Evolutionary conservation across 1,140 invertebrate species (phyloP), one percentile per base, ranked within the genome.

Genomic region (Zaprionus africanus): DNA sequence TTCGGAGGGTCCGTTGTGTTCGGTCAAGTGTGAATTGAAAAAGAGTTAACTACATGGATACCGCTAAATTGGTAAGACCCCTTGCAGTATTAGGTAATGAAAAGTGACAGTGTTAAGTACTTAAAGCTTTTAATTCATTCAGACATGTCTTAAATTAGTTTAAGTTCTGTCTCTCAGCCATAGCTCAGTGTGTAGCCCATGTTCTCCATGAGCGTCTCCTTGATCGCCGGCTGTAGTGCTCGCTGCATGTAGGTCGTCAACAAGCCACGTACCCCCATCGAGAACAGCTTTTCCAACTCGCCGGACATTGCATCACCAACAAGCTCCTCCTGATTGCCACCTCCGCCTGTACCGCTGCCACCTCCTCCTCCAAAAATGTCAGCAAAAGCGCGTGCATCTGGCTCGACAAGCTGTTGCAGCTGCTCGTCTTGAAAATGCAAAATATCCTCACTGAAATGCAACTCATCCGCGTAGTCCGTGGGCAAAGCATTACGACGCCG

Each of bases 131-230:
- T 76, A 81, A 46, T 85, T 82, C 28, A 73, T 68, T 82, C 67
- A 49, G 31, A 76, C 56, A 66, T 28, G 46, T 46, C 51, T 62
- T 41, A 66, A 53, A 82, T 67, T 67, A 70, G 46, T 49, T 71
- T 53, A 76, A 73, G 54, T 28, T 24, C 49, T 38, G 9, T 46
- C n/a, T 7, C 4, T 83, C 65, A 92, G 73, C 96, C 96, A 88
- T 97, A 97, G 49, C 96, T 97, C 71, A 97, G 94, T 2, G 96
- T 97, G 82, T 97, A 97, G 13, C 96, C 96, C 95, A 97, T 96
- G 84, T 96, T 96, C 70, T 95, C 93, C 96, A 97, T 97, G 15
- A 97, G 93, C 2, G 96, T 97, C 81, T 97, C 96, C 91, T 96
- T 97, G 43, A 97, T 96, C 26, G 96, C 96, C 15, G 96, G 96